Evolutionary conservation across 1,140 invertebrate genomes (phyloP).

Genomic region (Camponotus floridanus): DNA sequence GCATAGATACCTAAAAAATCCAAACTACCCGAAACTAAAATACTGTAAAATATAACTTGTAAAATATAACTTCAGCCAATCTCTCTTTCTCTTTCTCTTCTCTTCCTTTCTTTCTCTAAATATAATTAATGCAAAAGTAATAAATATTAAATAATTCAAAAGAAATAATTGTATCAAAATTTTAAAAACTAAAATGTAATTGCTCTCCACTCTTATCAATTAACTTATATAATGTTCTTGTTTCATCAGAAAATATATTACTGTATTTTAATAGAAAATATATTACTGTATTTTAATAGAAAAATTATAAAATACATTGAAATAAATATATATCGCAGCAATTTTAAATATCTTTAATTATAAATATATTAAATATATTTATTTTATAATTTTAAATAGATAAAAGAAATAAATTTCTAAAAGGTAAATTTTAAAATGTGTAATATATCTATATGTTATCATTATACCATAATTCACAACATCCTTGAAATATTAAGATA

Average conservation of each 20-base stretch:
- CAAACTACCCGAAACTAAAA: constrained; percentile 83
- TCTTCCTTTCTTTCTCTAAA: background rate
- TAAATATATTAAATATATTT: too few species aligned
- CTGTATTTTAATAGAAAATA: background rate
- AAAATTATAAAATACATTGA: background rate
- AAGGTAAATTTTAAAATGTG: background rate
- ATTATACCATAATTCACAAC: background rate
- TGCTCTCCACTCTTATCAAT: background rate
- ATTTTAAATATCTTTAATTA: background rate
- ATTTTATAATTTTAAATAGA: too few species aligned
- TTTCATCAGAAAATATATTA: background rate
- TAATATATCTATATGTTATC: background rate
- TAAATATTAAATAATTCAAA: constrained; percentile 32
- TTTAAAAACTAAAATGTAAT: constrained; percentile 36
- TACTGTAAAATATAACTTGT: constrained; percentile 84
- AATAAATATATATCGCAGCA: background rate
- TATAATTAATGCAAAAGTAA: constrained; percentile 57
- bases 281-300: background rate
- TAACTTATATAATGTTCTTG: background rate
- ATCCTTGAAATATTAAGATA: background rate
- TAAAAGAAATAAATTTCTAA: background rate
- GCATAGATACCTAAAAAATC: constrained; percentile 80
- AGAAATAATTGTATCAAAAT: constrained; percentile 4
- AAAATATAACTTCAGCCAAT: constrained; percentile 85
- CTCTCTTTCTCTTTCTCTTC: background rate